Evolutionary conservation across 2,113 vertebrate genomes (phyloP).

Genomic region (Bungarus multicinctus): DNA sequence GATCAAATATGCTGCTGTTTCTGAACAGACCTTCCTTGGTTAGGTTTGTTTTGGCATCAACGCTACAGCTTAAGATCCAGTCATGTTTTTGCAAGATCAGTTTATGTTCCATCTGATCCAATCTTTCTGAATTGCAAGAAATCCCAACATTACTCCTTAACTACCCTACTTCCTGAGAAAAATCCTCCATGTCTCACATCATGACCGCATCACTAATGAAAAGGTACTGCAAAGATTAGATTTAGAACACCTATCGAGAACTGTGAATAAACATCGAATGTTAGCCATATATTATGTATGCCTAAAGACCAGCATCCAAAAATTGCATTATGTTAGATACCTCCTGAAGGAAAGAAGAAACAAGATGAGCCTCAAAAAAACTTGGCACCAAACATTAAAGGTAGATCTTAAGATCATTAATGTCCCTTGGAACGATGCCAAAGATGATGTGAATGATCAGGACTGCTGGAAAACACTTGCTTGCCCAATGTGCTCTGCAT

Average conservation of each 20-base stretch:
- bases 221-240: not conserved
- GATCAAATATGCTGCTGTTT: not conserved
- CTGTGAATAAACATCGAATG: not conserved
- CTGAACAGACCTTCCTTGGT: not conserved
- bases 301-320: not conserved
- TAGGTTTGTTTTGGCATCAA: not conserved
- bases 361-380: not conserved
- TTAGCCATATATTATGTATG: not conserved
- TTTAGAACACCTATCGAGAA: not conserved
- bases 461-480: not conserved
- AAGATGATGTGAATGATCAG: not conserved
- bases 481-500: not conserved
- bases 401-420: not conserved
- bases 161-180: not conserved
- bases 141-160: not conserved
- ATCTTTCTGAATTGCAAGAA: not conserved
- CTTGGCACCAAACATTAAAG: not conserved
- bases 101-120: not conserved
- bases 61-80: not conserved
- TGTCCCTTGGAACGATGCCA: not conserved
- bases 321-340: not conserved
- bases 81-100: not conserved
- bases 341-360: not conserved
- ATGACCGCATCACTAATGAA: not conserved
- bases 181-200: not conserved